phyloP scores from a whole-genome alignment of 2,888 invertebrate species.

The Eledona agricola region DNA sequence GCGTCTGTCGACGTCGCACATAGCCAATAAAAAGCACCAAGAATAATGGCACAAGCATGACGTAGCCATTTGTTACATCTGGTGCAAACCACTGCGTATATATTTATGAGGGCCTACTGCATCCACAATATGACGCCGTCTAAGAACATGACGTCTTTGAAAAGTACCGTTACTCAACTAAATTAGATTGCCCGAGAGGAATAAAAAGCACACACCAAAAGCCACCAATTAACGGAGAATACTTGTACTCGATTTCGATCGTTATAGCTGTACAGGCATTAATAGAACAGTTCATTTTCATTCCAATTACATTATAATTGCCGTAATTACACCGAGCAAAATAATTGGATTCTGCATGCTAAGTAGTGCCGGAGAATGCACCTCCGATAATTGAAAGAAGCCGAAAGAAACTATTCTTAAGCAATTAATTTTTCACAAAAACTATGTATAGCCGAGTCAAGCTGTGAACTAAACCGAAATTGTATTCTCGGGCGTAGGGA shows the following conservation, averaged over 20 bases:
- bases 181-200: neutral
- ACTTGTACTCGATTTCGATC: constrained; percentile 10
- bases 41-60: constrained; percentile 58
- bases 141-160: constrained; percentile 7
- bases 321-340: constrained; percentile 20
- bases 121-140: constrained; percentile 42
- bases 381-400: constrained; percentile 12
- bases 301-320: constrained; percentile 27
- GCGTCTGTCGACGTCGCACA: constrained; percentile 33
- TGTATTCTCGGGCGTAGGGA: too few species aligned
- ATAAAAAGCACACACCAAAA: neutral
- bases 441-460: too few species aligned
- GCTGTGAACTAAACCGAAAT: too few species aligned
- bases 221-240: constrained; percentile 7
- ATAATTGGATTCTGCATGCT: constrained; percentile 19
- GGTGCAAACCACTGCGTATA: constrained; percentile 56
- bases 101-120: constrained; percentile 56
- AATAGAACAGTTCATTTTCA: constrained; percentile 17
- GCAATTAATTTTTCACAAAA: constrained; percentile 14
- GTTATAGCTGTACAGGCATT: constrained; percentile 14
- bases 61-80: constrained; percentile 59
- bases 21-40: constrained; percentile 52
- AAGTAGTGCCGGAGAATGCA: constrained; percentile 11
- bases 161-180: neutral
- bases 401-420: too few species aligned